Evolutionary conservation across 2,113 vertebrate genomes (phyloP).

Genomic region (Xenus cinereus): DNA sequence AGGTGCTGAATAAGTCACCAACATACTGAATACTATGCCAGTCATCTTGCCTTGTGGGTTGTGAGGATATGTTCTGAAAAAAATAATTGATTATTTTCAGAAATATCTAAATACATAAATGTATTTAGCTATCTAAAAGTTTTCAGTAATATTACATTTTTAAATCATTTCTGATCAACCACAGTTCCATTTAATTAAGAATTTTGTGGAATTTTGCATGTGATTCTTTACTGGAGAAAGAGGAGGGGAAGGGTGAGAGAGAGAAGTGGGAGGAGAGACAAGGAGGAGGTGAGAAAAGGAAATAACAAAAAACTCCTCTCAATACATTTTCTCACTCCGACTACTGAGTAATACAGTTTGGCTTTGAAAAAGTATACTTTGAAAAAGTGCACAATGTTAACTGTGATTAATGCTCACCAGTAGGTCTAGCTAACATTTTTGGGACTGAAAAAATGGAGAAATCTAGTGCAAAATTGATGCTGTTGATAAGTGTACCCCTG

Average conservation of each 20-base stretch:
- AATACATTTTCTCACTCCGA: slow-evolving; percentile 3
- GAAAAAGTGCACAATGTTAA: neutral
- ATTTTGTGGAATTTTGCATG: neutral
- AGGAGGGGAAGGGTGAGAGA: neutral
- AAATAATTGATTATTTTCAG: neutral
- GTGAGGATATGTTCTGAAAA: neutral
- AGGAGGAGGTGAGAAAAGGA: neutral
- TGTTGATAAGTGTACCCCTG: neutral
- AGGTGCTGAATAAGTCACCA: neutral
- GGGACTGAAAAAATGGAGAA: neutral
- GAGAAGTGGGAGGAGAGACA: neutral
- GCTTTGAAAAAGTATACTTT: neutral
- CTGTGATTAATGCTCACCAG: slow-evolving; percentile 32
- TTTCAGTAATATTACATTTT: neutral
- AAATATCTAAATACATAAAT: neutral
- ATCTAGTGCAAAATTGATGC: neutral
- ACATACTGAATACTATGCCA: neutral
- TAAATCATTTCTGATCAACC: neutral
- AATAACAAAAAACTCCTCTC: neutral
- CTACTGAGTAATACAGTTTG: neutral
- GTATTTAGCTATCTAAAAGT: neutral
- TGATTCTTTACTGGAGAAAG: neutral
- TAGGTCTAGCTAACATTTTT: neutral
- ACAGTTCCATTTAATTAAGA: neutral
- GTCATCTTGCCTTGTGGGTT: neutral